phyloP scores from a whole-genome alignment of 2,888 invertebrate species.

The Caenorhabditis sulstoni region DNA sequence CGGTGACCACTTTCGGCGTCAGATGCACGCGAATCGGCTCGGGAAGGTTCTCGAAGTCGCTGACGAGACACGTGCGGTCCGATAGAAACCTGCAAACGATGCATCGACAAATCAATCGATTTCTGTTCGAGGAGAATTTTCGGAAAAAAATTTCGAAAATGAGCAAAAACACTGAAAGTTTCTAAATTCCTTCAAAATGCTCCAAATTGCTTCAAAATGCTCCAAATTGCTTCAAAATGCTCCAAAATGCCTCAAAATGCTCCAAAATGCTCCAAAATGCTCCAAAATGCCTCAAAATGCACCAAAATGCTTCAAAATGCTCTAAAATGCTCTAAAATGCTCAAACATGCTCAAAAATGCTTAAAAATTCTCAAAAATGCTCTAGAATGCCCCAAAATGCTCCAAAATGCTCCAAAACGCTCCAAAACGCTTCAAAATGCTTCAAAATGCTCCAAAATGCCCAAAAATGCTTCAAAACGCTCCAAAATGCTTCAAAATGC shows the following conservation, averaged over 20 bases:
- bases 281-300: not conserved
- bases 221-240: not conserved
- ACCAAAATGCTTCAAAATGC: not conserved
- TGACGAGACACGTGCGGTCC: conserved; percentile 56
- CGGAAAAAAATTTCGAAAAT: too few species aligned
- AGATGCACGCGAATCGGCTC: conserved; percentile 39
- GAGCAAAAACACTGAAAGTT: not conserved
- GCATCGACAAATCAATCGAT: too few species aligned
- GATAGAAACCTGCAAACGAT: conserved; percentile 53
- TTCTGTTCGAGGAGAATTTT: too few species aligned
- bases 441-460: not conserved
- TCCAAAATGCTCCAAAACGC: not conserved
- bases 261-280: not conserved
- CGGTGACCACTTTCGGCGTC: conserved; percentile 43
- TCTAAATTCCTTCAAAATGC: too few species aligned
- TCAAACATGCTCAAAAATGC: conserved; percentile 7
- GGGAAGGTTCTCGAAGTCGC: conserved; percentile 56
- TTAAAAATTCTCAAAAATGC: conserved; percentile 8
- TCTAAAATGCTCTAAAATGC: not conserved
- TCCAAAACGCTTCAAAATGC: not conserved
- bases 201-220: not conserved
- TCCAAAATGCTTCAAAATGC: not conserved
- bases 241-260: not conserved
- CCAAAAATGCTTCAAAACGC: not conserved
- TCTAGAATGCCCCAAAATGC: not conserved